These are phyloP conservation scores for Scaptomyza caliginosa DNA, from an alignment of 2,888 invertebrate genomes.

Conservation along the genomic window DNA sequence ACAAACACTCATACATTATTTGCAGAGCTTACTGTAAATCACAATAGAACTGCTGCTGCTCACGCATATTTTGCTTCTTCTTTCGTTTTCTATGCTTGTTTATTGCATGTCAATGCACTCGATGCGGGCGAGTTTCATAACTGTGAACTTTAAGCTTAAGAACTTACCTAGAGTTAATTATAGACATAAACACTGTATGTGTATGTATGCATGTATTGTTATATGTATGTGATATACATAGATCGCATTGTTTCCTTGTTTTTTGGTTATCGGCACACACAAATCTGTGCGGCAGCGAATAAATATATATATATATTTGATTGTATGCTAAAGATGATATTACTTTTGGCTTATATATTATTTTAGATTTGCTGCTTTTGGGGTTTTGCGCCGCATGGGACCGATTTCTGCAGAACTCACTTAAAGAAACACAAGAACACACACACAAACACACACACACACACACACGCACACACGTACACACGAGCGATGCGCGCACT, in stretches of 20 bases:
- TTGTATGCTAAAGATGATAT: slow-evolving; percentile 65
- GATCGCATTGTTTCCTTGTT: slow-evolving; percentile 27
- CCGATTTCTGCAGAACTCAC: slow-evolving; percentile 68
- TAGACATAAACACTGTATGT: slow-evolving; percentile 3
- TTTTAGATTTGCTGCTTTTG: slow-evolving; percentile 34
- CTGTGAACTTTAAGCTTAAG: slow-evolving; percentile 30
- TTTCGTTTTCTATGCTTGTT: background rate
- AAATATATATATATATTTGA: slow-evolving; percentile 24
- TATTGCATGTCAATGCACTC: slow-evolving; percentile 55
- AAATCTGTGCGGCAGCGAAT: slow-evolving; percentile 52
- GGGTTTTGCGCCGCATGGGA: slow-evolving; percentile 73
- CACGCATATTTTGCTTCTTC: background rate
- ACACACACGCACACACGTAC: slow-evolving; percentile 15
- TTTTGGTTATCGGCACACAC: slow-evolving; percentile 52
- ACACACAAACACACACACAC: slow-evolving; percentile 20
- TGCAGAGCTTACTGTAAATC: slow-evolving; percentile 17
- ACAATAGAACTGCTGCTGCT: slow-evolving; percentile 19
- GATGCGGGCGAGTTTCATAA: slow-evolving; percentile 6
- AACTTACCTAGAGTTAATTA: slow-evolving; percentile 57
- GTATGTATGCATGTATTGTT: slow-evolving; percentile 3
- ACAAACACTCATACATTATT: too few relatives aligned
- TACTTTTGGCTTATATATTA: slow-evolving; percentile 27
- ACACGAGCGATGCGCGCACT: slow-evolving; percentile 24
- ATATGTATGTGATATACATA: slow-evolving; percentile 26
- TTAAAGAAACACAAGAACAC: slow-evolving; percentile 34